Percentiles rank a stretch among this genome's conserved stretches.
These are phyloP conservation scores for Stigmatopora argus DNA, from an alignment of 2,113 vertebrate genomes.

Conservation along the genomic window DNA sequence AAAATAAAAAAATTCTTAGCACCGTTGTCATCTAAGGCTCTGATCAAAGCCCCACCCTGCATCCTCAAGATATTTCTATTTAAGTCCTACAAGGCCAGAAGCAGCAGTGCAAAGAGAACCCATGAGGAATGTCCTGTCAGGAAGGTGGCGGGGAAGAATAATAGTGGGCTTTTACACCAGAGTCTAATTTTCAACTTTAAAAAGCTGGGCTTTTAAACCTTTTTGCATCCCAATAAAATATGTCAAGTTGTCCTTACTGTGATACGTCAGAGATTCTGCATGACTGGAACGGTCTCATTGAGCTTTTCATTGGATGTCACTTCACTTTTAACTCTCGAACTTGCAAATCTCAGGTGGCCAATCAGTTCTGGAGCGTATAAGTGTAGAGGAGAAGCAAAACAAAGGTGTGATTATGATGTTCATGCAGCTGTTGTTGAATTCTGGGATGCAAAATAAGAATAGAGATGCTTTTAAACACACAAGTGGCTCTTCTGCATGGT, in stretches of 20 bases:
- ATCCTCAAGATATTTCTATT: conserved; percentile 16
- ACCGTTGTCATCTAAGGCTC: neutral
- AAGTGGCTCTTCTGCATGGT: neutral
- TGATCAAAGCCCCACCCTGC: neutral
- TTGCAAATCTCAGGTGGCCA: conserved; percentile 36
- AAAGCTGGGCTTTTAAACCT: conserved; percentile 21
- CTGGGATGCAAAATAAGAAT: conserved; percentile 8
- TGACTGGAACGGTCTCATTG: conserved; percentile 32
- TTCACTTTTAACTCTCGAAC: conserved; percentile 7
- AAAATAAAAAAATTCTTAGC: conserved; percentile 2
- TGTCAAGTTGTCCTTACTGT: neutral
- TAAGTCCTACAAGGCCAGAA: conserved; percentile 36
- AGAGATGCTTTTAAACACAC: conserved; percentile 4
- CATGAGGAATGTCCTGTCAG: conserved; percentile 42
- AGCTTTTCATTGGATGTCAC: conserved; percentile 34
- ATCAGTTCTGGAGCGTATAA: conserved; percentile 27
- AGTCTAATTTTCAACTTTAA: conserved; percentile 55
- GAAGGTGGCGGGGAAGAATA: conserved; percentile 35
- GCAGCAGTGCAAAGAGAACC: conserved; percentile 28
- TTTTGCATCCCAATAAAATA: conserved; percentile 52
- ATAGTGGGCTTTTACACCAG: conserved; percentile 45
- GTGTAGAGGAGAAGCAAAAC: neutral
- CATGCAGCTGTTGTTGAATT: neutral
- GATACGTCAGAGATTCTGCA: conserved; percentile 22
- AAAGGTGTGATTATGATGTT: neutral